phyloP scores from a whole-genome alignment of 2,797 vertebrate genomes.

The Oreonectes daqikongensis region DNA sequence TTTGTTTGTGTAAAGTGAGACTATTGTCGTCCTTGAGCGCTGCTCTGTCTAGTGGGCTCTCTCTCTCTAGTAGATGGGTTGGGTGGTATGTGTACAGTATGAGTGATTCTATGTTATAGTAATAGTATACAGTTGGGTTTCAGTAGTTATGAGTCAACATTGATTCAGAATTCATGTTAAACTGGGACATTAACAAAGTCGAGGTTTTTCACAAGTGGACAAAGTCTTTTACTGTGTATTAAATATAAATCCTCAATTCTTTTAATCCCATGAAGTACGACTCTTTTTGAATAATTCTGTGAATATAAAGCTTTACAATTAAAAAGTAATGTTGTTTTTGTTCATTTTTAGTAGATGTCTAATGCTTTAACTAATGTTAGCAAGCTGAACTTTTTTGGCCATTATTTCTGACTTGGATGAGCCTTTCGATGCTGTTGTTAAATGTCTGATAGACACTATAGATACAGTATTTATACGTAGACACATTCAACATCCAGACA shows the following conservation, averaged over 20 bases:
- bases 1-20: slow-evolving; percentile 42
- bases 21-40: slow-evolving; percentile 34
- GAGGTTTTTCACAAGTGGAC: neutral
- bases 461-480: too few species aligned
- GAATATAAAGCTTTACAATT: neutral
- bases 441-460: too few species aligned
- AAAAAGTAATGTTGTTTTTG: neutral
- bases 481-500: too few species aligned
- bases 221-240: too few species aligned
- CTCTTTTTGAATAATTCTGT: neutral
- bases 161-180: neutral
- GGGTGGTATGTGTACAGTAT: neutral
- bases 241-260: neutral
- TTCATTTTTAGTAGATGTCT: too few species aligned
- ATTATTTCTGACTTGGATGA: too few species aligned
- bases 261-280: neutral
- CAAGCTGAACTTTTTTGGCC: too few species aligned
- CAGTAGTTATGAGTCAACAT: neutral
- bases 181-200: neutral
- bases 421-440: too few species aligned
- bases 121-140: neutral
- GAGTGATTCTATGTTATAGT: neutral
- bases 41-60: slow-evolving; percentile 4
- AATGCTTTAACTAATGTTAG: too few species aligned
- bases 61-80: neutral